Base-by-base conservation (phyloP, 2,888 invertebrate species). In the Cerceris rybyensis region DNA sequence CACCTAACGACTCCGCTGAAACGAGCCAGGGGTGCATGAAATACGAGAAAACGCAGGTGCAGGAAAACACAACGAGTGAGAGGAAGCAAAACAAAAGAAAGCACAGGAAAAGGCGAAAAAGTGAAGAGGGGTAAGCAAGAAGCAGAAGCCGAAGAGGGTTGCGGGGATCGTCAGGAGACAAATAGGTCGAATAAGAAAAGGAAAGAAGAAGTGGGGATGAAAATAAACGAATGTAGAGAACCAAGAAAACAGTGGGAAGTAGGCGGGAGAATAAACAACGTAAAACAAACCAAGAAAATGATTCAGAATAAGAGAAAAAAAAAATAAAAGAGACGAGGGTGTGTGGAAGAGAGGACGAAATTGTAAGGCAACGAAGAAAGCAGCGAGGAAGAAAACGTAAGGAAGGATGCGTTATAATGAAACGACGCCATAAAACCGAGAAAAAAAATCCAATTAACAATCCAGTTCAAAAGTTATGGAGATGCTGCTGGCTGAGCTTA, bases 381-480 rank as follows among this genome's bases (percentile, higher is more conserved):
- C 7, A 14, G 16, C 14, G 41, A 42, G n/a, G 41, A 7, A 8
- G n/a, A 42, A 39, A 39, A 17, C 5, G 41, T 41, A n/a, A 8
- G 58, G 39, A 52, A 55, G 61, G 59, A 54, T 54, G 67, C 28
- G 77, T 75, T 75, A 75, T 78, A 78, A 78, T 67, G 75, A 75
- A 78, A 78, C 70, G 75, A 50, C 64, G 67, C 43, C 63, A 7
- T n/a, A 50, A 49, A 42, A 6, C 2, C 41, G 43, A 13, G 60
- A 75, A 67, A 77, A 80, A 77, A 70, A 83, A 85, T 87, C 82
- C 85, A 87, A 87, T 87, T 87, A 87, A 87, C 87, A 87, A 85
- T 86, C 73, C 81, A 61, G 83, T 82, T 82, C 71, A 79, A 78
- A 84, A 85, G 84, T 85, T 83, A 87, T 86, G 82, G 86, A 78